A percentile compares a stretch with the other conserved stretches of the same genome.
Evolutionary conservation across 1,140 invertebrate species (phyloP).

Genomic region (Sipha flava): DNA sequence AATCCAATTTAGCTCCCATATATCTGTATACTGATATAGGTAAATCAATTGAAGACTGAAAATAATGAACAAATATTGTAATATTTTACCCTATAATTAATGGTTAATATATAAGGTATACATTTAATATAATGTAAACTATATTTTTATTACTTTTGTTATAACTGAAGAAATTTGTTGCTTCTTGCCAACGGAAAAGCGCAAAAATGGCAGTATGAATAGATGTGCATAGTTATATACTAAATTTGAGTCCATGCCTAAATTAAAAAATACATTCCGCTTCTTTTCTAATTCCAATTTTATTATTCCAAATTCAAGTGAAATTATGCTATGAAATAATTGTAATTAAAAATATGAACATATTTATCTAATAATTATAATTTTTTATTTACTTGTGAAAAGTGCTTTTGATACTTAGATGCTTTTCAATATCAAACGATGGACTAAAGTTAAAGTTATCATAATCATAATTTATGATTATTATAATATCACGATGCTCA

Average conservation of each 20-base stretch:
- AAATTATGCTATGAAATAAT: background rate
- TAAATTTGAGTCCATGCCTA: background rate
- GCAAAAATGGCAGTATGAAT: conserved; percentile 3
- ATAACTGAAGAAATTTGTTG: background rate
- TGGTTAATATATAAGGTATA: background rate
- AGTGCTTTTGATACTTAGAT: background rate
- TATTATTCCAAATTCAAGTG: background rate
- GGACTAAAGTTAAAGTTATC: too few relatives aligned
- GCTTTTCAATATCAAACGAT: too few relatives aligned
- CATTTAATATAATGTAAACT: background rate
- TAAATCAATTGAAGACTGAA: background rate
- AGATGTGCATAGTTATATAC: background rate
- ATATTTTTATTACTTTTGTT: background rate
- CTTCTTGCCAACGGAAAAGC: background rate
- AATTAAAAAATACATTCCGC: background rate
- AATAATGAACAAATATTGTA: background rate
- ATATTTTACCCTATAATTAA: background rate
- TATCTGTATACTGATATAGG: background rate
- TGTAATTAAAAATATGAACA: too few relatives aligned
- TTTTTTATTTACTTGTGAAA: background rate
- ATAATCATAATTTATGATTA: background rate
- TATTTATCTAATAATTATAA: too few relatives aligned
- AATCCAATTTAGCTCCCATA: background rate
- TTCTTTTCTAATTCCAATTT: background rate
- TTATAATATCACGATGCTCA: background rate